phyloP scores from a whole-genome alignment of 2,888 invertebrate genomes.

The Drosophila emarginata region DNA sequence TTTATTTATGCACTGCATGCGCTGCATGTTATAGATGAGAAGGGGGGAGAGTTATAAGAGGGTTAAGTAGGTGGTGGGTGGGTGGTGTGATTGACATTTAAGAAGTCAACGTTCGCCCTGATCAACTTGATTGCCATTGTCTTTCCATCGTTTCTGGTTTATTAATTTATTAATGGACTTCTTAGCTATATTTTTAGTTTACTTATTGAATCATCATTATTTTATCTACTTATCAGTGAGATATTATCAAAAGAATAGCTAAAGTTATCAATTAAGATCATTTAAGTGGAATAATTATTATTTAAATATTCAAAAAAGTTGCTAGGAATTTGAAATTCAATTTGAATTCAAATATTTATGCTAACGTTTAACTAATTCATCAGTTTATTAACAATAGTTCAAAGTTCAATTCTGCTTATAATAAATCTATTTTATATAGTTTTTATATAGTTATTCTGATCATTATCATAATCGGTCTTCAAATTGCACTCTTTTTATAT shows the following conservation, averaged over 20 bases:
- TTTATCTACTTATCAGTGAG: too few relatives aligned
- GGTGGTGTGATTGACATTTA: conserved; percentile 68
- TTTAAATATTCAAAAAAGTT: too few relatives aligned
- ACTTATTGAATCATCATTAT: neutral
- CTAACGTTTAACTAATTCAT: too few relatives aligned
- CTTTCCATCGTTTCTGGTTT: neutral
- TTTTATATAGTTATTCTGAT: neutral
- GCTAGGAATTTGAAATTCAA: too few relatives aligned
- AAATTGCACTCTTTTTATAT: neutral
- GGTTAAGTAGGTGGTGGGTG: conserved; percentile 18
- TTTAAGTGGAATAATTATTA: too few relatives aligned
- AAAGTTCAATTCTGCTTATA: too few relatives aligned
- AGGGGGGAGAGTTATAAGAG: neutral
- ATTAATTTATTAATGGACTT: neutral
- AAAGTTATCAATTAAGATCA: too few relatives aligned
- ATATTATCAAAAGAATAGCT: too few relatives aligned
- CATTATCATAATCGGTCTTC: neutral
- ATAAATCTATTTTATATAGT: too few relatives aligned
- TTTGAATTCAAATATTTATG: too few relatives aligned
- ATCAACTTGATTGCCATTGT: conserved; percentile 37
- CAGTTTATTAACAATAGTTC: too few relatives aligned
- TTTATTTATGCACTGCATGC: conserved; percentile 6
- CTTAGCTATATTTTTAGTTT: neutral
- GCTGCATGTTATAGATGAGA: conserved; percentile 8
- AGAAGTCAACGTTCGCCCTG: conserved; percentile 68